Base-by-base conservation (phyloP, 2,888 invertebrate species). In the Caenorhabditis drosophilae region DNA sequence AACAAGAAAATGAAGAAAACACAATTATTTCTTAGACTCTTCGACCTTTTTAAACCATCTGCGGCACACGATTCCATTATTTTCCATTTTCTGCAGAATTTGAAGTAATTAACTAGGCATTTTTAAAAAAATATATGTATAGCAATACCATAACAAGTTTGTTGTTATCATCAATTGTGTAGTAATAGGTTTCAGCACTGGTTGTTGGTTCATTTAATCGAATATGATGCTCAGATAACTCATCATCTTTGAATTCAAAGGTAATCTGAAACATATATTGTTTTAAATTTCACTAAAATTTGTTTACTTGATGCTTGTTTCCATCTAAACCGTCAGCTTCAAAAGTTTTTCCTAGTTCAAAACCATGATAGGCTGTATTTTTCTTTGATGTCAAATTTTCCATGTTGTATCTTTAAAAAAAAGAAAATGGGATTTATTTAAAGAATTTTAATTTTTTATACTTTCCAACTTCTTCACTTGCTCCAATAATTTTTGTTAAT, bases 311-410 rank as follows among this genome's bases (percentile, higher is more conserved):
- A 52, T 81, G 82, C 42, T 72, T 57, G 34, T 68, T 77, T 36
- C 78, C 79, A 46, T 81, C 82, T 25, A 82, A 59, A 36, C 82
- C 82, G 27, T 74, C 73, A 18, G 62, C 82, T 41, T 77, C 75
- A 64, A 82, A 82, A 12, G 60, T 45, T 48, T 80, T 75, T 48
- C 76, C 79, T 18, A 82, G 67, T 22, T 70, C 60, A 73, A 73
- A 80, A 44, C 73, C 74, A 18, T 75, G 58, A 53, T 78, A 79
- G 26, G 62, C 60, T 7, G 76, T 74, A 59, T 76, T 77, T 67
- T 77, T 76, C 59, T 79, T 81, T n/a, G 78, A 73, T 4, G 76
- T 75, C 20, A 74, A 63, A 49, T 79, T 80, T 45, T 77, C 73
- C 55, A 76, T 60, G 57, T 70, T 77, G 69, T 75, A 79, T 48